Conservation (phyloP, 1,140 invertebrate genomes). For the Druon quercuslanigerum region DNA sequence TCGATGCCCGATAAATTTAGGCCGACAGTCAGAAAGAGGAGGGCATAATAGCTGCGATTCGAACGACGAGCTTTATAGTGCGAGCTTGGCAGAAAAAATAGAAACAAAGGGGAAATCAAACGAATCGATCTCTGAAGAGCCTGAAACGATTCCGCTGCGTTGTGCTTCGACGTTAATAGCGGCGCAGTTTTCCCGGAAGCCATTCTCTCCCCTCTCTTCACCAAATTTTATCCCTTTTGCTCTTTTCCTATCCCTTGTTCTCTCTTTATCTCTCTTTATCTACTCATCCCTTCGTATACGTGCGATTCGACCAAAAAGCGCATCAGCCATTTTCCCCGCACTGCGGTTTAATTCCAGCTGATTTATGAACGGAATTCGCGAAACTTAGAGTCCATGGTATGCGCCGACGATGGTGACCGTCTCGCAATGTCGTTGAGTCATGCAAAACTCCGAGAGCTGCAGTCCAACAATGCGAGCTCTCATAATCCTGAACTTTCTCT, state of each 20-base stretch:
- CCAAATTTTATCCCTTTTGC: neutral
- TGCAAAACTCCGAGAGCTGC: constrained; percentile 41
- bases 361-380: constrained; percentile 54
- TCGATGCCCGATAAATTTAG: constrained; percentile 23
- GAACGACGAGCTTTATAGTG: constrained; percentile 25
- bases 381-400: constrained; percentile 45
- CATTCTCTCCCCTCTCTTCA: constrained; percentile 43
- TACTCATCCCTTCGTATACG: constrained; percentile 43
- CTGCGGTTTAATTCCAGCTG: constrained; percentile 54
- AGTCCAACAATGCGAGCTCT: constrained; percentile 15
- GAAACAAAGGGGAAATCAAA: constrained; percentile 35
- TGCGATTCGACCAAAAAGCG: constrained; percentile 44
- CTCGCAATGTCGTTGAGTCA: constrained; percentile 42
- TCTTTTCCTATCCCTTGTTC: constrained; percentile 13
- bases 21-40: constrained; percentile 18
- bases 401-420: constrained; percentile 41
- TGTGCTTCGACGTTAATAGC: constrained; percentile 50
- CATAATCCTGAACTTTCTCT: constrained; percentile 12
- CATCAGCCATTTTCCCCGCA: constrained; percentile 53
- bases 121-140: constrained; percentile 49
- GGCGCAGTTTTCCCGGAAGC: constrained; percentile 44
- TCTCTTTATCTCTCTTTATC: constrained; percentile 33
- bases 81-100: constrained; percentile 12
- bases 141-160: constrained; percentile 44
- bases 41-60: constrained; percentile 29